Evolutionary conservation across 2,888 invertebrate genomes (phyloP), one percentile per base, ranked within the genome.

Genomic region (Tipula helvola): DNA sequence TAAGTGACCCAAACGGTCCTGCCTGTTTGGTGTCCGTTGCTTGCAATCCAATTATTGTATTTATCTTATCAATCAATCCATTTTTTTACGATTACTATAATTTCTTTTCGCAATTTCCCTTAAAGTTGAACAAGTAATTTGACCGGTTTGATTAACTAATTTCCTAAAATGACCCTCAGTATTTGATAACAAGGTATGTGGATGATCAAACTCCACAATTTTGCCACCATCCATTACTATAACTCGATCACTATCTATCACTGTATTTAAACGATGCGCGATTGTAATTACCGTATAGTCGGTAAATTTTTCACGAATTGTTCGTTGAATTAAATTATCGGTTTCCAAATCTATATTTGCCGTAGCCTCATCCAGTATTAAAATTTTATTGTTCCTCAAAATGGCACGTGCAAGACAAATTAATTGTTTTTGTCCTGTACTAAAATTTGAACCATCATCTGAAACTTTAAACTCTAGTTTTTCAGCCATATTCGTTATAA

Each of bases 201-300:
- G 97, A 89, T 95, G 95, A 12, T 95, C 96, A 84, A 95, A 94
- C 90, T 98, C 97, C 10, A 94, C 94, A 85, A 94, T 92, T 42
- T 90, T 90, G 0, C 96, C 96, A 41, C 93, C 93, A 89, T 97
- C 96, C 94, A 98, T 95, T 0, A 97, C 97, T 88, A 97, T 91
- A 71, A 97, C 95, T 88, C 95, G 93, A 91, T 97, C 97, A 2
- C 96, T 96, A 90, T 98, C 97, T 92, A 98, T 97, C 52, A 98
- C 96, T 0, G 97, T 98, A 90, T 98, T 95, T 87, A 98, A 92
- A 7, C 98, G 94, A 92, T 98, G 98, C 3, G 98, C 98, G 41
- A 98, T 97, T 0, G 97, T 98, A n/a, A 98, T 91, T 2, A 98
- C 97, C 0, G 97, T 97, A 90, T 97, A 97, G 71, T 95, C 92